Base-by-base conservation (phyloP, 2,888 invertebrate species). In the Eucera pruinosa region DNA sequence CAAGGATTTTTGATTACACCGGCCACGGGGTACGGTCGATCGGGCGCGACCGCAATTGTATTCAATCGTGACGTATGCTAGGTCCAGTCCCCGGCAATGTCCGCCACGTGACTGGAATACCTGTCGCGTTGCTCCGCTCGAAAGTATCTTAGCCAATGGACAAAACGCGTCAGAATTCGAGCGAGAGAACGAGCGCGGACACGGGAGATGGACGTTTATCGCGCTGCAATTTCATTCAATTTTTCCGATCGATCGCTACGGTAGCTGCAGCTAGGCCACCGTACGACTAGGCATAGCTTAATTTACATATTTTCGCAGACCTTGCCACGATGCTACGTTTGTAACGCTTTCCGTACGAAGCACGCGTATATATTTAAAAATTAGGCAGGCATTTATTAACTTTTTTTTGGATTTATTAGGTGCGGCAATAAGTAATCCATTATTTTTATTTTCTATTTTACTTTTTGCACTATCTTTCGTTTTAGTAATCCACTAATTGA, bases 1-100 rank as follows among this genome's bases (percentile, higher is more conserved):
- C 68, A 54, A 65, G 65, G 65, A 72, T 67, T 79, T 83, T 75
- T 83, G 67, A 81, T 75, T 74, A 55, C 47, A 9, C 6, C 20
- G 18, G 9, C 47, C 7, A n/a, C n/a, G n/a, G n/a, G n/a, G n/a
- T n/a, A n/a, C n/a, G 15, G 47, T 74, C 69, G 62, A 69, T 75
- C 65, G 15, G 6, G n/a, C 15, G 2, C n/a, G 2, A 1, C 1
- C 15, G 41, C 15, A 33, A 57, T 57, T 36, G 50, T 30, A 27
- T 54, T 27, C 18, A n/a, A 30, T 27, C 13, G 48, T 39, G 54
- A 33, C 33, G n/a, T 4, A 9, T 27, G n/a, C 30, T 48, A 4
- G n/a, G 23, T 11, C 52, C 15, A 13, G 3, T n/a, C n/a, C 9
- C 6, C 18, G 4, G 69, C 33, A 61, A 61, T 54, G 52, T 23